Evolutionary conservation across 1,140 invertebrate genomes (phyloP), one percentile per base, ranked within the genome.

Genomic region (Papilio xuthus): DNA sequence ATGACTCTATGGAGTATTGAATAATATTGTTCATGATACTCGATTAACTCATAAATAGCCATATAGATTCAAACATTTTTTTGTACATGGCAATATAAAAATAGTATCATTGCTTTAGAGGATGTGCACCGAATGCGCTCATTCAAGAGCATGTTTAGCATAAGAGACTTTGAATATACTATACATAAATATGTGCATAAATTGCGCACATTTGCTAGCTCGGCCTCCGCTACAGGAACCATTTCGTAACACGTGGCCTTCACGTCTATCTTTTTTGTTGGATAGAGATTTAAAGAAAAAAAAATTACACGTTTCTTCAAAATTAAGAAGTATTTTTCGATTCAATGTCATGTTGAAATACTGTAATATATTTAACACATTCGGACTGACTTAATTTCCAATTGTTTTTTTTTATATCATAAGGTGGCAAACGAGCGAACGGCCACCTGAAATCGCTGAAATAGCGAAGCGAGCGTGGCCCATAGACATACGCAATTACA

Each of bases 141-240:
- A 28, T 63, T 63, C 60, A 63, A 63, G 3, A 63, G 60, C 23
- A 26, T 26, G 70, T 42, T 72, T 47, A 47, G 23, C 70, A 72
- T 47, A 72, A 72, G 41, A 72, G 42, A 72, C 70, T 63, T 63
- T 42, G 70, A 72, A 72, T 72, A 47, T 23, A 12, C 1, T 72
- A 23, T 72, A 72, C 42, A 47, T 47, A 72, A 72, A 72, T 47
- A 72, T 72, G 70, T 72, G 70, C 70, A 72, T 72, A 72, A 73
- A 73, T 73, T 47, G 41, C 71, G 37, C 42, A 42, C 42, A 44
- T 71, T 71, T 71, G 1, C 63, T 37, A 69, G 63, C 69, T 41
- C 37, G 69, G 32, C 69, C 32, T 41, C 69, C 69, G 69, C 37
- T 8, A 42, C 41, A 71, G 32, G 69, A 71, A 71, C 69, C 18